Evolutionary conservation across 35 echinoderm and acorn worm genomes (phyloP).

Genomic region (Apostichopus parvimensis): DNA sequence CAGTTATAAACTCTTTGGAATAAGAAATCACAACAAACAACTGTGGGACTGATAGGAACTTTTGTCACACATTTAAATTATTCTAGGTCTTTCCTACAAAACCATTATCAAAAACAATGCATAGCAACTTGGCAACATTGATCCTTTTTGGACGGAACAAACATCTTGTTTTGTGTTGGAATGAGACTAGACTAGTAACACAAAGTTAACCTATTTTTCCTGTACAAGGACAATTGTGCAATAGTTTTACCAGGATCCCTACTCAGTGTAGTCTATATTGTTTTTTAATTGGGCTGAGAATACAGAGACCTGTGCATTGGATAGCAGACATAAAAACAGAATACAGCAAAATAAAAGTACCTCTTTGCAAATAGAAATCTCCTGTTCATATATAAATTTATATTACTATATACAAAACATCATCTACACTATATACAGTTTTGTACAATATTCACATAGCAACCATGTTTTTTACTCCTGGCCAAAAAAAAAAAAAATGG

Average conservation of each 20-base stretch:
- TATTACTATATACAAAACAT: conserved; percentile 19
- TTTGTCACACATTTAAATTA: too few species aligned
- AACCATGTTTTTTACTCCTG: neutral
- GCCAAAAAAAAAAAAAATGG: neutral
- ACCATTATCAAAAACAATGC: conserved; percentile 11
- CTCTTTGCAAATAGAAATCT: conserved; percentile 40
- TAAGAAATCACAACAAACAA: too few species aligned
- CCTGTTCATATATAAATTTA: conserved; percentile 9
- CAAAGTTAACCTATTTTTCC: neutral
- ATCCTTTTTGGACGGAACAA: neutral
- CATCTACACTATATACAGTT: conserved; percentile 8
- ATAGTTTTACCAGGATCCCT: neutral
- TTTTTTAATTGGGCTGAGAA: neutral
- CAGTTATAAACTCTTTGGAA: too few species aligned
- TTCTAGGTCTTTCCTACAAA: neutral
- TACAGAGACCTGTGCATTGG: conserved; percentile 7
- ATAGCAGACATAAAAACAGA: conserved; percentile 26
- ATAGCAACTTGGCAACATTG: conserved; percentile 21
- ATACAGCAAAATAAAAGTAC: conserved; percentile 53
- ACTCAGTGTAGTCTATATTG: neutral
- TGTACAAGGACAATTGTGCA: neutral
- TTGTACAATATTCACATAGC: neutral
- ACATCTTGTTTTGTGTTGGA: neutral
- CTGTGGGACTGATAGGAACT: too few species aligned
- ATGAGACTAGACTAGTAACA: neutral